These are phyloP conservation scores for Dendrolimus punctatus DNA, from an alignment of 1,140 invertebrate species.

Conservation along the genomic window DNA sequence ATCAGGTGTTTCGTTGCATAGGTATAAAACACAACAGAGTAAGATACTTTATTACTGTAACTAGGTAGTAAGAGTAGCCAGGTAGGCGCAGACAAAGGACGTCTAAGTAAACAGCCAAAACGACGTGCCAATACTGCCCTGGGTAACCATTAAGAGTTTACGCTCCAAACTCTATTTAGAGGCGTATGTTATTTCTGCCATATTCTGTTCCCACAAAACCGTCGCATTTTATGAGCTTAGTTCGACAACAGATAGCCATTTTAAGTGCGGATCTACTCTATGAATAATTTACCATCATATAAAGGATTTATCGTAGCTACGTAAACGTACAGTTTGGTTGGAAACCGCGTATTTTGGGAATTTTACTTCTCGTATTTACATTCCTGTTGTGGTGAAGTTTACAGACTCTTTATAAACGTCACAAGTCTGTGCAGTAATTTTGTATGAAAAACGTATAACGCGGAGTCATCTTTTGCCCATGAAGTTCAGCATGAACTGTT, in stretches of 20 bases:
- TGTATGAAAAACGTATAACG: too few relatives aligned
- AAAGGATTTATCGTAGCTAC: slow-evolving; percentile 30
- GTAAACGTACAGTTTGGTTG: slow-evolving; percentile 35
- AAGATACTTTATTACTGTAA: too few relatives aligned
- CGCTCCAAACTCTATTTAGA: slow-evolving; percentile 7
- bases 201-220: slow-evolving; percentile 18
- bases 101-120: slow-evolving; percentile 10
- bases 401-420: too few relatives aligned
- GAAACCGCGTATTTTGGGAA: slow-evolving; percentile 11
- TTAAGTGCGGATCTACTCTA: slow-evolving; percentile 41
- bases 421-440: too few relatives aligned
- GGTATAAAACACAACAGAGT: too few relatives aligned
- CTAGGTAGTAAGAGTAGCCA: too few relatives aligned
- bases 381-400: too few relatives aligned
- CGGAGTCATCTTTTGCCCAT: too few relatives aligned
- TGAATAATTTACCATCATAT: slow-evolving; percentile 50
- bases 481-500: too few relatives aligned
- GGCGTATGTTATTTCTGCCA: slow-evolving; percentile 1
- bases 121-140: slow-evolving; percentile 14
- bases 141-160: slow-evolving; percentile 9
- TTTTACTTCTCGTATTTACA: neutral
- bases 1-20: too few relatives aligned
- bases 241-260: slow-evolving; percentile 42
- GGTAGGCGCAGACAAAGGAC: too few relatives aligned
- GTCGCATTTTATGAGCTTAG: slow-evolving; percentile 32